These are phyloP conservation scores for Brachionus plicatilis DNA, from an alignment of 1,140 invertebrate genomes.

Conservation along the genomic window DNA sequence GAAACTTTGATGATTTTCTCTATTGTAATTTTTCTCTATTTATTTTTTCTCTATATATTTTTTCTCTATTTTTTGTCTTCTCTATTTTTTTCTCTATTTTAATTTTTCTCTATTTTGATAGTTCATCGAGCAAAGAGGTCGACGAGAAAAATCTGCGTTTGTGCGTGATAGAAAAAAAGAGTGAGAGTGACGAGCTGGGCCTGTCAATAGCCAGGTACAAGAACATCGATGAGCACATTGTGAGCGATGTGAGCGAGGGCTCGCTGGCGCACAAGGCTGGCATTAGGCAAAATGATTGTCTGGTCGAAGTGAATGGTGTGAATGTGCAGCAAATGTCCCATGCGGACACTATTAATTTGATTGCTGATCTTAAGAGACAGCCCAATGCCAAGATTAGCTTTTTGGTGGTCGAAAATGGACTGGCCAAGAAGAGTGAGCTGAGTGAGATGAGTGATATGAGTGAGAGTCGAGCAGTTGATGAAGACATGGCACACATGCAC, in stretches of 20 bases:
- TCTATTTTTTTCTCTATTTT: too few species aligned
- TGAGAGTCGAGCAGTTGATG: background rate
- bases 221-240: background rate
- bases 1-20: too few species aligned
- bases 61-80: too few species aligned
- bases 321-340: slow-evolving; percentile 17
- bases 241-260: background rate
- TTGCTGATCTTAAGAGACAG: background rate
- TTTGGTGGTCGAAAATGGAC: background rate
- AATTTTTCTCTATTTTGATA: too few species aligned
- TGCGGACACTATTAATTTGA: background rate
- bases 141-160: background rate
- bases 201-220: slow-evolving; percentile 9
- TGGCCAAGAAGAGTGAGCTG: background rate
- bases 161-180: slow-evolving; percentile 25
- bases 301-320: background rate
- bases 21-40: too few species aligned
- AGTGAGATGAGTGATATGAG: background rate
- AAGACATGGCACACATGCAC: too few species aligned
- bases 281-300: slow-evolving; percentile 15
- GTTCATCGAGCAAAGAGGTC: background rate
- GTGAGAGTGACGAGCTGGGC: background rate
- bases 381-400: background rate
- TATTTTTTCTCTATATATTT: too few species aligned
- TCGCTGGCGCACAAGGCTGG: slow-evolving; percentile 11